Evolutionary conservation across 2,797 vertebrate genomes (phyloP).

Genomic region (Rhinogobio ventralis): DNA sequence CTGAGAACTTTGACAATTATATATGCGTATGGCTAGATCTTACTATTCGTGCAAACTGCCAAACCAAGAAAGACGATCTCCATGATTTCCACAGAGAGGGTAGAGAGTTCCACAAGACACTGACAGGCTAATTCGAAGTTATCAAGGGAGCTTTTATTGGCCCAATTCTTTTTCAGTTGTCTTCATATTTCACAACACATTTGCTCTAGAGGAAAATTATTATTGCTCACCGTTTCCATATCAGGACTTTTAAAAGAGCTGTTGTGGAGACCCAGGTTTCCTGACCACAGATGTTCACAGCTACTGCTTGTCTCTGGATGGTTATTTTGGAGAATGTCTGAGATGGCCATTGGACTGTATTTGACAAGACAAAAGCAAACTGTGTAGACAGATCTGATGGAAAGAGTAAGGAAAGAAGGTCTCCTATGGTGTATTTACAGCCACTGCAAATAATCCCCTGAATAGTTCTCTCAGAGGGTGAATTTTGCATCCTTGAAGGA

Average conservation of each 20-base stretch:
- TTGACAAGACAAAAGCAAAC: constrained; percentile 6
- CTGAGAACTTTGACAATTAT: constrained; percentile 44
- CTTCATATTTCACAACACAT: constrained; percentile 79
- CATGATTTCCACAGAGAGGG: constrained; percentile 44
- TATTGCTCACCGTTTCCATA: constrained; percentile 50
- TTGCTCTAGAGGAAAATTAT: constrained; percentile 46
- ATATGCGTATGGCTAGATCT: constrained; percentile 34
- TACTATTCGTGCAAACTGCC: constrained; percentile 40
- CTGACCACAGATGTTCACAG: constrained; percentile 49
- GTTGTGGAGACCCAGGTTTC: constrained; percentile 34
- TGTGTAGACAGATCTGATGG: not conserved
- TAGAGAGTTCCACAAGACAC: constrained; percentile 52
- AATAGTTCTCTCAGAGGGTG: not conserved
- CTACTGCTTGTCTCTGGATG: constrained; percentile 39
- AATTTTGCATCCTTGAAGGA: too few relatives aligned
- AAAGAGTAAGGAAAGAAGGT: not conserved
- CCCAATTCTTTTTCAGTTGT: constrained; percentile 77
- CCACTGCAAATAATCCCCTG: constrained; percentile 21
- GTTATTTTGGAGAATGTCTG: constrained; percentile 20
- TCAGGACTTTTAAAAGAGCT: constrained; percentile 21
- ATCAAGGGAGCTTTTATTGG: constrained; percentile 72
- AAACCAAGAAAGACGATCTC: constrained; percentile 48
- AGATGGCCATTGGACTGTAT: not conserved
- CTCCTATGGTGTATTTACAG: not conserved
- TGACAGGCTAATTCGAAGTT: constrained; percentile 76